phyloP scores from a whole-genome alignment of 2,797 vertebrate genomes.

The Semaprochilodus insignis region DNA sequence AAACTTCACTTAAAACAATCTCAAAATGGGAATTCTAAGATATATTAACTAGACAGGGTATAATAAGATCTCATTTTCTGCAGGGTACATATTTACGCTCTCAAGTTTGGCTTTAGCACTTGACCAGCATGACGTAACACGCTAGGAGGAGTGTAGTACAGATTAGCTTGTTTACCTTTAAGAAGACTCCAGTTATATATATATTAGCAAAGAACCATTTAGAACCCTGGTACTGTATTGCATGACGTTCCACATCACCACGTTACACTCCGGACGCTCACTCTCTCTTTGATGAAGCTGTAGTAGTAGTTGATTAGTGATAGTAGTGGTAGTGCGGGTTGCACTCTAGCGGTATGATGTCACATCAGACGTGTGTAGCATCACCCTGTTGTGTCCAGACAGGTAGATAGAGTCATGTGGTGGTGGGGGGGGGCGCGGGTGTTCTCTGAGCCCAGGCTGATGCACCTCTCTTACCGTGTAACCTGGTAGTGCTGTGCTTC shows the following conservation, averaged over 20 bases:
- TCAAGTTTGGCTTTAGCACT: neutral
- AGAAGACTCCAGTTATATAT: no score
- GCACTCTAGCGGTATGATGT: neutral
- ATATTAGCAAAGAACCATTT: neutral
- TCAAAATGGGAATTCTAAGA: no score
- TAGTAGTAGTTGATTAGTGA: neutral
- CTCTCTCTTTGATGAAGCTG: neutral
- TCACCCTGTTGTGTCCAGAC: slow-evolving; percentile 26
- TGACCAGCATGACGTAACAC: neutral
- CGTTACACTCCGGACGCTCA: no score
- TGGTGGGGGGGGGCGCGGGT: neutral
- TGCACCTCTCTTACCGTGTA: slow-evolving; percentile 32
- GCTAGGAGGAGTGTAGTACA: neutral
- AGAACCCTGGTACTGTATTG: neutral
- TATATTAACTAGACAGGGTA: no score
- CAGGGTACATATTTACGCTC: no score
- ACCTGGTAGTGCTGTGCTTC: slow-evolving; percentile 30
- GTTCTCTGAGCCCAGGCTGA: slow-evolving; percentile 27
- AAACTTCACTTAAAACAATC: no score
- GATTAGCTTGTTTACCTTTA: no score
- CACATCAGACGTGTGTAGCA: neutral
- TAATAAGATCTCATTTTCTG: no score
- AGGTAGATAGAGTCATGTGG: slow-evolving; percentile 47
- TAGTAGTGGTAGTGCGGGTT: neutral
- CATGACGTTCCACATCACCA: neutral